Base-by-base conservation (phyloP, 2,797 vertebrate species). In the Muscicapa comitata region DNA sequence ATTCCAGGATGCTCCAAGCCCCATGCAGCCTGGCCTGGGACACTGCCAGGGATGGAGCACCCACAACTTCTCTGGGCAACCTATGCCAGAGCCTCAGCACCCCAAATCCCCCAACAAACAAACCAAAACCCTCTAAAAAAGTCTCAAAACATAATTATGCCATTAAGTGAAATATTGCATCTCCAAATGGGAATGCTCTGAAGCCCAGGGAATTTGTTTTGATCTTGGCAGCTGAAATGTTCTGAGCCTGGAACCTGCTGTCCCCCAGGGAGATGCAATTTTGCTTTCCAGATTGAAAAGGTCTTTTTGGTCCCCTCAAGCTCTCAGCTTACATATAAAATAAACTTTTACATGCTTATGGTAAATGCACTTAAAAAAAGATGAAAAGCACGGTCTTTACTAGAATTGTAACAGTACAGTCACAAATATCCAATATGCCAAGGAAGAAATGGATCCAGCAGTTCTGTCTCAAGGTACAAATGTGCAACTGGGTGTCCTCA, bases 51-150 rank as follows among this genome's bases (percentile, higher is more conserved):
- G 25, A 19, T 65, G 43, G 12, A 6, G 7, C 20, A 57, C 0
- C 14, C 25, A 70, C 13, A 63, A 0, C 10, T 51, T 10, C 63
- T 58, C 2, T 71, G 57, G 43, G 8, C 6, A 76, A 0, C 5
- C 20, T 38, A 7, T 57, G 57, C 50, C 20, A 35, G 38, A 11
- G 7, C 12, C 15, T 71, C 29, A 24, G 6, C 11, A 24, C 11
- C 8, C 8, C 24, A 68, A 74, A 62, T 17, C 8, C 7, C 8
- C 15, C 66, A 13, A 10, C 6, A 78, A 78, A 53, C 8, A 37
- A 26, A 57, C 45, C 12, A 14, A 70, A 68, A 67, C 4, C 33
- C 23, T 20, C 13, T 47, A 5, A 68, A 54, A 25, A 25, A 5
- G 0, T 7, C 21, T 33, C 16, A 9, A 11, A 48, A 8, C 24